Evolutionary conservation across 2,797 vertebrate species (phyloP).

Genomic region (Liasis olivaceus): DNA sequence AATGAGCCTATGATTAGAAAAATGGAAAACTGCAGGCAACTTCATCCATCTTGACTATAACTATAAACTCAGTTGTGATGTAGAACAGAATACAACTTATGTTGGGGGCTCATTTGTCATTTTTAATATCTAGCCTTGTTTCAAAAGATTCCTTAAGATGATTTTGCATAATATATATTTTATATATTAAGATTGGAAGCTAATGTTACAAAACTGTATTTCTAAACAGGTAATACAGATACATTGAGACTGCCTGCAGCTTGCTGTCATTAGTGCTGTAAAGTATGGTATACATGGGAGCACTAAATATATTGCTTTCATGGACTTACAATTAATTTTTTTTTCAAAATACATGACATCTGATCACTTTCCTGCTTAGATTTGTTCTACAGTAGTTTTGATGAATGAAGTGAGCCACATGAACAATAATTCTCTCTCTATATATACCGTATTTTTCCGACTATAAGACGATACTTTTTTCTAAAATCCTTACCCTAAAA

Average conservation of each 20-base stretch:
- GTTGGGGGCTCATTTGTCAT: background rate
- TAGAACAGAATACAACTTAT: background rate
- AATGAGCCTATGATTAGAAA: background rate
- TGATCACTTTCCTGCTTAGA: background rate
- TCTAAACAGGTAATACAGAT: background rate
- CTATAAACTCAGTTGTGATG: background rate
- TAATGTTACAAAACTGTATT: background rate
- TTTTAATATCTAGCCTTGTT: background rate
- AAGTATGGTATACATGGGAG: background rate
- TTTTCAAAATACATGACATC: background rate
- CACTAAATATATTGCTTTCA: background rate
- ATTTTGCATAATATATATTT: background rate
- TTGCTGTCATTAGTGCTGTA: background rate
- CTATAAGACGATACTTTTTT: too few species aligned
- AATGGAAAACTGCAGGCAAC: background rate
- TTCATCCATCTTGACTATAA: background rate
- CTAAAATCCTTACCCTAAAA: too few species aligned
- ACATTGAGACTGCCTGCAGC: background rate
- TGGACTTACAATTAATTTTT: background rate
- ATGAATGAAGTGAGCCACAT: background rate
- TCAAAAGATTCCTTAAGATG: background rate
- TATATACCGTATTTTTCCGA: background rate
- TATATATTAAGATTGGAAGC: background rate
- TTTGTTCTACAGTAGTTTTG: background rate
- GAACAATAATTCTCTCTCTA: background rate